phyloP scores from a whole-genome alignment of 2,113 vertebrate genomes.

The Macquaria ambigua region DNA sequence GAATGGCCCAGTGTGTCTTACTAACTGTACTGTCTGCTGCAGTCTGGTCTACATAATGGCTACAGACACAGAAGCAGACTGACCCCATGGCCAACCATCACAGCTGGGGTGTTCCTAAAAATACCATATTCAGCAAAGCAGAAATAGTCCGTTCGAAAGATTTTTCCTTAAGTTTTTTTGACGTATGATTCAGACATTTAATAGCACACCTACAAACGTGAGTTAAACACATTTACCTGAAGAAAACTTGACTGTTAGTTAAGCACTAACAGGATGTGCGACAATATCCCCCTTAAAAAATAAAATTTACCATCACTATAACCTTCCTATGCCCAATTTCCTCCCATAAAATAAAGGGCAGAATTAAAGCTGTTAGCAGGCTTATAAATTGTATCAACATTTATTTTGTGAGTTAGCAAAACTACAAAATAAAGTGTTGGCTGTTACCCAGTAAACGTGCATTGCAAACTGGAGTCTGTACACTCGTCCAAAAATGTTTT shows the following conservation, averaged over 20 bases:
- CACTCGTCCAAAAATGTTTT: background rate
- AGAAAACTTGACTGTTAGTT: background rate
- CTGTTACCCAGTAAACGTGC: background rate
- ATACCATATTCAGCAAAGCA: background rate
- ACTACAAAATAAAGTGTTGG: background rate
- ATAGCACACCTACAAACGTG: background rate
- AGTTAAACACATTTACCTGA: background rate
- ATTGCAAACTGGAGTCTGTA: background rate
- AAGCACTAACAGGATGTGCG: background rate
- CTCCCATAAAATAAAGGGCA: background rate
- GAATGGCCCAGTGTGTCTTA: constrained; percentile 17
- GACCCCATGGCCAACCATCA: constrained; percentile 17
- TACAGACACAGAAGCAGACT: constrained; percentile 20
- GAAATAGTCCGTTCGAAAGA: background rate
- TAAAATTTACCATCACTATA: background rate
- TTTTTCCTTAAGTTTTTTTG: background rate
- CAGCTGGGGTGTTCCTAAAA: constrained; percentile 13
- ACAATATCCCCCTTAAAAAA: background rate
- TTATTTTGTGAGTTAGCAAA: background rate
- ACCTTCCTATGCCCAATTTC: background rate
- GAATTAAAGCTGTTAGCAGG: constrained; percentile 3
- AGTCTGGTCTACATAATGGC: constrained; percentile 16
- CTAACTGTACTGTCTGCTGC: constrained; percentile 19
- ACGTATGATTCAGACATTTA: background rate
- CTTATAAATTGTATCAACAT: background rate